phyloP scores from a whole-genome alignment of 2,797 vertebrate genomes.

The Myripristis murdjan region DNA sequence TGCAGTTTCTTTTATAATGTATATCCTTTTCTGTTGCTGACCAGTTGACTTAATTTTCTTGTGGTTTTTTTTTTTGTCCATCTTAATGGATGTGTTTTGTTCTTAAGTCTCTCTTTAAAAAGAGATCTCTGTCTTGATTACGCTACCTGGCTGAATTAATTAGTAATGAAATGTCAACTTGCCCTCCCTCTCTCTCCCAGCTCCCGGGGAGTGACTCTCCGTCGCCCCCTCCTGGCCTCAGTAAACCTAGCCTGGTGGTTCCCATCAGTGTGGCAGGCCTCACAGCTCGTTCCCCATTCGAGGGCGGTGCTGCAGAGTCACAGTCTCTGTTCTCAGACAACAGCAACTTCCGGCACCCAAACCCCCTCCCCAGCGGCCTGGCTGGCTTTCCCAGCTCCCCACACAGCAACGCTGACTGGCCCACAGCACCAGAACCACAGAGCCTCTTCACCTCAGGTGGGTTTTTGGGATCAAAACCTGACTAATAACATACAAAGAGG shows the following conservation, averaged over 20 bases:
- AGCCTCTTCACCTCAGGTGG: slow-evolving; percentile 95
- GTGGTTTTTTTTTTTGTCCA: too few species aligned
- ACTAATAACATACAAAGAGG: too few species aligned
- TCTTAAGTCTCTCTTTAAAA: too few species aligned
- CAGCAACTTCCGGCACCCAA: slow-evolving; percentile 93
- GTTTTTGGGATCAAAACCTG: neutral
- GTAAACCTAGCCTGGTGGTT: slow-evolving; percentile 89
- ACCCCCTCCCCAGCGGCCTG: slow-evolving; percentile 92
- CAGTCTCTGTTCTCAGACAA: slow-evolving; percentile 94
- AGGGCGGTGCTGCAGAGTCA: slow-evolving; percentile 91
- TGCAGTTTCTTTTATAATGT: too few species aligned
- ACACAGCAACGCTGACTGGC: slow-evolving; percentile 91
- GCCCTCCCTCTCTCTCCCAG: slow-evolving; percentile 64
- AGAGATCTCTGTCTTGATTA: too few species aligned
- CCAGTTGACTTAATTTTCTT: too few species aligned
- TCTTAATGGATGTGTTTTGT: too few species aligned
- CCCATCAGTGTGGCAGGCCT: slow-evolving; percentile 91
- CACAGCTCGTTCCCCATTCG: slow-evolving; percentile 90
- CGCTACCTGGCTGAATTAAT: neutral
- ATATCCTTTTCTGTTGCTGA: too few species aligned
- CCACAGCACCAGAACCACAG: slow-evolving; percentile 93
- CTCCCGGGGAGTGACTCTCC: slow-evolving; percentile 91
- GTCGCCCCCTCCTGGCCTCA: slow-evolving; percentile 92
- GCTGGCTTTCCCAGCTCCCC: slow-evolving; percentile 89
- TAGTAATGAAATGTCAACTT: neutral